Conservation (phyloP, 1,140 invertebrate genomes). For the Rhagoletis pomonella region DNA sequence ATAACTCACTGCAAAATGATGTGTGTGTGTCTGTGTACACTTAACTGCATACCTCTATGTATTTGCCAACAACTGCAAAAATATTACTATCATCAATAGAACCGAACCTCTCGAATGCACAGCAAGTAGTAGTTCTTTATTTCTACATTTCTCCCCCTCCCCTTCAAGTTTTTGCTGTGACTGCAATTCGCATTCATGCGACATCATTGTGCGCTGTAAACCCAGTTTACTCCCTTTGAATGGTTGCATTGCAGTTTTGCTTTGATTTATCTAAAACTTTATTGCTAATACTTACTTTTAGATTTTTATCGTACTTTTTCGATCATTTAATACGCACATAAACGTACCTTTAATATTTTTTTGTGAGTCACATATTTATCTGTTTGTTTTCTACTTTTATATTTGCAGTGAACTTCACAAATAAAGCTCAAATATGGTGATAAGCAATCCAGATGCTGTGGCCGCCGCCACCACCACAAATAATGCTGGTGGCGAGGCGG, state of each 20-base stretch:
- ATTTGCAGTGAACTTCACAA: constrained; percentile 51
- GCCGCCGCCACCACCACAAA: constrained; percentile 53
- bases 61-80: neutral
- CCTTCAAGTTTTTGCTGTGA: neutral
- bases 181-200: neutral
- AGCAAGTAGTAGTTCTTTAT: neutral
- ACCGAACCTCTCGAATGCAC: neutral
- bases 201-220: neutral
- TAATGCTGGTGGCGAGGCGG: constrained; percentile 53
- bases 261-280: constrained; percentile 6
- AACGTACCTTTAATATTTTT: constrained; percentile 50
- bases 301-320: neutral
- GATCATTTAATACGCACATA: neutral
- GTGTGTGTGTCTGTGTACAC: neutral
- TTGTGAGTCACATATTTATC: constrained; percentile 46
- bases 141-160: neutral
- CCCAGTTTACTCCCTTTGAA: neutral
- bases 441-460: constrained; percentile 77
- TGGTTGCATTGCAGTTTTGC: neutral
- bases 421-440: constrained; percentile 78
- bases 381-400: constrained; percentile 18
- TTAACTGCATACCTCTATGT: neutral
- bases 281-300: neutral
- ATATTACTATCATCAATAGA: neutral
- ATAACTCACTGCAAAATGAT: constrained; percentile 37